Base-by-base conservation (phyloP, 2,113 vertebrate species). In the Cavia aperea region DNA sequence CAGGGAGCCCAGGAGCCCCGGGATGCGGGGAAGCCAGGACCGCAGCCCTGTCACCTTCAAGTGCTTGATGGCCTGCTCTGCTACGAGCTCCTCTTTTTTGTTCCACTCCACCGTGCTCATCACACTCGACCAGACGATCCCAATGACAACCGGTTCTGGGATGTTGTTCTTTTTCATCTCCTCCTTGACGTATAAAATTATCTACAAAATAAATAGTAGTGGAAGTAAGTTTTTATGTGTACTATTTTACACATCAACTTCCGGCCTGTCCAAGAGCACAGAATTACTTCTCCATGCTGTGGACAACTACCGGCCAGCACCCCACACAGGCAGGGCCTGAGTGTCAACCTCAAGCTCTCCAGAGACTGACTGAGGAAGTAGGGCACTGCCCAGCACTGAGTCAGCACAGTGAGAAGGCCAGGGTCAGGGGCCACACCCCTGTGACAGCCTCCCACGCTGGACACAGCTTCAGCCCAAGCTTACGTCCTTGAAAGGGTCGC, bases 61-160 rank as follows among this genome's bases (percentile, higher is more conserved):
- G 98, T 98, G 99, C 98, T 99, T 99, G 98, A 99, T 99, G 98
- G 99, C 99, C 99, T 99, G 99, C 98, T 99, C 99, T 70, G 99
- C 99, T 97, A 99, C 99, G 96, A 99, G 98, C 98, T 99, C 99
- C 96, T 99, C 99, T 85, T 99, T 99, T 98, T 99, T 99, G 98
- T 99, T 99, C 99, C 99, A 99, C 93, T 99, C 99, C 88, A 99
- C 99, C 0, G 97, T 98, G 97, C 98, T 99, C 99, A 99, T 99
- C 43, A 99, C 98, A 83, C 99, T 99, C 72, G 98, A 98, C 99
- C 99, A 99, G 92, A 99, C 98, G 93, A 99, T 99, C 94, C 98
- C 93, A 63, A 99, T 99, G 97, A 99, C 99, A 8, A 98, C 97
- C 95, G 99, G 99, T 96, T 99, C 99, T 0, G 99, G 99, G 97